phyloP scores from a whole-genome alignment of 1,140 invertebrate genomes.

The Agraylea sexmaculata region DNA sequence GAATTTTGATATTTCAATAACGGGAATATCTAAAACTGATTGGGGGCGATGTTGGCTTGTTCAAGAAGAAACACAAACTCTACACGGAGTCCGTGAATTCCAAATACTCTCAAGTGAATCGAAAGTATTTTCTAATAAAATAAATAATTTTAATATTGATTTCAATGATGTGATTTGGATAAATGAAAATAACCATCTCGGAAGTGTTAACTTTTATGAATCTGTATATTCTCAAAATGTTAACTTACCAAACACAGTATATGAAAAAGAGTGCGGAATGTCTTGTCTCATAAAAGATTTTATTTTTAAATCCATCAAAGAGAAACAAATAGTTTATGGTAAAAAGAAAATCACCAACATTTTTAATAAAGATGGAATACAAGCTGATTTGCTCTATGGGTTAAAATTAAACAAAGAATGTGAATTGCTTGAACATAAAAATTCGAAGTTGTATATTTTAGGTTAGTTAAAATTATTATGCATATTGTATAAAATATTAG shows the following conservation, averaged over 20 bases:
- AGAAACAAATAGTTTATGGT: conserved; percentile 6
- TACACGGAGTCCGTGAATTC: conserved; percentile 20
- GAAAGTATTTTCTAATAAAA: conserved; percentile 8
- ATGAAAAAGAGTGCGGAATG: too few relatives aligned
- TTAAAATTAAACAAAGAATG: conserved; percentile 10
- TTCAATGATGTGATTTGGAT: conserved; percentile 12
- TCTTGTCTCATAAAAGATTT: too few relatives aligned
- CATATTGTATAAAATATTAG: not conserved
- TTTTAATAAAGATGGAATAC: conserved; percentile 21
- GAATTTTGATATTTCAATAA: conserved; percentile 15
- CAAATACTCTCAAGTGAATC: conserved; percentile 6
- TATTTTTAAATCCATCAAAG: conserved; percentile 1
- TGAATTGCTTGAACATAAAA: not conserved
- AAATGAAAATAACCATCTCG: conserved; percentile 9
- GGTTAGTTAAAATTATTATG: conserved; percentile 8
- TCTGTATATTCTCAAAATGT: conserved; percentile 5
- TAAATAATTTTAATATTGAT: conserved; percentile 11
- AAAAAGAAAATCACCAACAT: conserved; percentile 17
- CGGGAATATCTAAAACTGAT: conserved; percentile 16
- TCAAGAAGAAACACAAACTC: conserved; percentile 14
- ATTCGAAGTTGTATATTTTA: conserved; percentile 6
- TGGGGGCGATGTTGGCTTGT: conserved; percentile 21
- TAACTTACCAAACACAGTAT: too few relatives aligned
- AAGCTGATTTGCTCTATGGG: conserved; percentile 12
- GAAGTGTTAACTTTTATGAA: conserved; percentile 6